These are phyloP conservation scores for Axis porcinus DNA, from an alignment of 2,113 vertebrate genomes.

Conservation along the genomic window DNA sequence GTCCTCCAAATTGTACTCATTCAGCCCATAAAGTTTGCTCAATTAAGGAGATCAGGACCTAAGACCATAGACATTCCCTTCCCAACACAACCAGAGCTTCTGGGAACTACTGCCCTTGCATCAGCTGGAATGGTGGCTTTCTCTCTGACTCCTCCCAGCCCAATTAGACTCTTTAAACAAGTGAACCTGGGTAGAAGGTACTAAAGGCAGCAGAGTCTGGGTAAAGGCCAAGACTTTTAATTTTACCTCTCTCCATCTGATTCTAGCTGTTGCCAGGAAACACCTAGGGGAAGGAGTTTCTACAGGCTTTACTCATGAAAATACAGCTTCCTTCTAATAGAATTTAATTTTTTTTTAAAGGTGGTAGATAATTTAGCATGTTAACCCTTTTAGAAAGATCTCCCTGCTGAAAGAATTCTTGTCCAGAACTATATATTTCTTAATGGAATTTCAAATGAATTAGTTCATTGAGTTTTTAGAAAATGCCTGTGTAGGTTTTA, in stretches of 20 bases:
- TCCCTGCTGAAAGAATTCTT: neutral
- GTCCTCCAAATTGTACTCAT: neutral
- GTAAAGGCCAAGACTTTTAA: constrained; percentile 7
- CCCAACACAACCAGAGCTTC: neutral
- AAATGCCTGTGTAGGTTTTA: constrained; percentile 38
- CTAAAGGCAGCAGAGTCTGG: constrained; percentile 10
- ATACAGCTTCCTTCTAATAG: neutral
- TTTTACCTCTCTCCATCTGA: constrained; percentile 41
- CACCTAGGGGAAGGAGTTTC: neutral
- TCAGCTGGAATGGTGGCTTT: neutral
- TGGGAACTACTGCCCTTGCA: neutral
- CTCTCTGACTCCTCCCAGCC: neutral
- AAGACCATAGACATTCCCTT: neutral
- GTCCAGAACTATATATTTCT: constrained; percentile 31
- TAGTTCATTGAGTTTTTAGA: constrained; percentile 51
- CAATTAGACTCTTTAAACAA: neutral
- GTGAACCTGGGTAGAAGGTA: neutral
- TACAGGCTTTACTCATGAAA: constrained; percentile 23
- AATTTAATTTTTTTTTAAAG: neutral
- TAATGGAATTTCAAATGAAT: constrained; percentile 40
- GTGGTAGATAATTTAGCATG: neutral
- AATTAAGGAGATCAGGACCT: neutral
- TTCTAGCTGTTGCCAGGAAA: constrained; percentile 41
- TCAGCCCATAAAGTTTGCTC: neutral
- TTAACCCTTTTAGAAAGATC: constrained; percentile 25